Percentiles rank a stretch among this genome's conserved stretches.
Evolutionary conservation across 2,113 vertebrate species (phyloP).

Genomic region (Cromileptes altivelis): DNA sequence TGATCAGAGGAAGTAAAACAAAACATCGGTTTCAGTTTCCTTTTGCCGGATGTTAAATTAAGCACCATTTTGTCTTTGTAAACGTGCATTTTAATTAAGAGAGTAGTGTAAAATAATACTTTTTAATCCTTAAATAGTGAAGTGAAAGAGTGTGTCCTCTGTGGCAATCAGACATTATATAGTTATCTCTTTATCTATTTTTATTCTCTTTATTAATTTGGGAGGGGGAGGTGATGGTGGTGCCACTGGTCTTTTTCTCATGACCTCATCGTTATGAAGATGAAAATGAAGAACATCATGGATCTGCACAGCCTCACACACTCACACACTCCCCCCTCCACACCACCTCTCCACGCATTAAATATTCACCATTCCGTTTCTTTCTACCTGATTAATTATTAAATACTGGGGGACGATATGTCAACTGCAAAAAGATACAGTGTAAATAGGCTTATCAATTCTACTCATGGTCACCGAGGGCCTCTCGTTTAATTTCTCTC

Average conservation of each 20-base stretch:
- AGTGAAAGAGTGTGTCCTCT: too few species aligned
- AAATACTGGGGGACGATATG: conserved; percentile 81
- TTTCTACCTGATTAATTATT: conserved; percentile 85
- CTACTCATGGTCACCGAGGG: conserved; percentile 85
- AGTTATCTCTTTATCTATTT: not conserved
- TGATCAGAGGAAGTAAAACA: not conserved
- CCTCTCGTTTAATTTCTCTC: conserved; percentile 84
- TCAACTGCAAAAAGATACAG: conserved; percentile 84
- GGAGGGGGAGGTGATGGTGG: not conserved
- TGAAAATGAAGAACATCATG: conserved; percentile 76
- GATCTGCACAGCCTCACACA: conserved; percentile 3
- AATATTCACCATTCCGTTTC: conserved; percentile 84
- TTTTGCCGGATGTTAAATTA: not conserved
- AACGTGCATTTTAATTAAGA: not conserved
- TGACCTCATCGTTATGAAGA: conserved; percentile 81
- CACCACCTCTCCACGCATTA: conserved; percentile 71
- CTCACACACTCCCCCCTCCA: not conserved
- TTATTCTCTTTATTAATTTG: not conserved
- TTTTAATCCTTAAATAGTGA: too few species aligned
- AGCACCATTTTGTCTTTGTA: too few species aligned
- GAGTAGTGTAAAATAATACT: too few species aligned
- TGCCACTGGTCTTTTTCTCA: conserved; percentile 33
- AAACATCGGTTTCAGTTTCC: not conserved
- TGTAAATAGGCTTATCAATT: conserved; percentile 87
- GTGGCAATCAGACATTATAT: too few species aligned